Percentiles rank a stretch among this genome's conserved stretches.
These are phyloP conservation scores for Ceratotherium simum DNA, from an alignment of 2,113 vertebrate genomes.

Conservation along the genomic window DNA sequence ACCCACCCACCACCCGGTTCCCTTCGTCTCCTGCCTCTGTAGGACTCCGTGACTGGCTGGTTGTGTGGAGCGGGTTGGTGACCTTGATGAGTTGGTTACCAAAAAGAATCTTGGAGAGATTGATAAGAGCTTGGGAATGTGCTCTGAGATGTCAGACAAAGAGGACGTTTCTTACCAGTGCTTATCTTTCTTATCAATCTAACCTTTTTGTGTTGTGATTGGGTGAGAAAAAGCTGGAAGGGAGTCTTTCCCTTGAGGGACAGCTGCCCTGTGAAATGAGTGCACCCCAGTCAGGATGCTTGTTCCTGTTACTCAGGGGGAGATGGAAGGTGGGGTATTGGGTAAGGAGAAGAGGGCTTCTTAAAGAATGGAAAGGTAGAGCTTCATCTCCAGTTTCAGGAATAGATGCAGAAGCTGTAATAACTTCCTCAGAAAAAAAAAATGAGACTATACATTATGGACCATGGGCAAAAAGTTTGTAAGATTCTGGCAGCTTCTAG, in stretches of 20 bases:
- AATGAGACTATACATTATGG: background rate
- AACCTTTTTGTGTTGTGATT: background rate
- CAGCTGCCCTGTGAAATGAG: background rate
- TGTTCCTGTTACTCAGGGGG: background rate
- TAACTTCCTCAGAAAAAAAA: background rate
- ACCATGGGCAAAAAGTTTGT: background rate
- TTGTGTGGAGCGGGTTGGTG: background rate
- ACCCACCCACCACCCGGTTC: background rate
- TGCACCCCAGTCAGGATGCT: background rate
- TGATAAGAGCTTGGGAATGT: background rate
- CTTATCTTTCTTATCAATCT: background rate
- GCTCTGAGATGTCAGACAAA: background rate
- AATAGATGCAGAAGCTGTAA: background rate
- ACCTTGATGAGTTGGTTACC: background rate
- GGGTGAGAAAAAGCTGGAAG: background rate
- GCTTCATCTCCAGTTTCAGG: background rate
- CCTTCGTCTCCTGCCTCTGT: background rate
- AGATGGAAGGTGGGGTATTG: background rate
- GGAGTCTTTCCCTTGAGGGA: background rate
- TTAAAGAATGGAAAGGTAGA: background rate
- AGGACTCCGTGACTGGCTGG: background rate
- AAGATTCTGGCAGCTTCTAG: background rate
- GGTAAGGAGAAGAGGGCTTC: background rate
- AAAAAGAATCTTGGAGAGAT: background rate
- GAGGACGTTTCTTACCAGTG: background rate